phyloP scores from a whole-genome alignment of 2,113 vertebrate species.

The Carollia perspicillata region DNA sequence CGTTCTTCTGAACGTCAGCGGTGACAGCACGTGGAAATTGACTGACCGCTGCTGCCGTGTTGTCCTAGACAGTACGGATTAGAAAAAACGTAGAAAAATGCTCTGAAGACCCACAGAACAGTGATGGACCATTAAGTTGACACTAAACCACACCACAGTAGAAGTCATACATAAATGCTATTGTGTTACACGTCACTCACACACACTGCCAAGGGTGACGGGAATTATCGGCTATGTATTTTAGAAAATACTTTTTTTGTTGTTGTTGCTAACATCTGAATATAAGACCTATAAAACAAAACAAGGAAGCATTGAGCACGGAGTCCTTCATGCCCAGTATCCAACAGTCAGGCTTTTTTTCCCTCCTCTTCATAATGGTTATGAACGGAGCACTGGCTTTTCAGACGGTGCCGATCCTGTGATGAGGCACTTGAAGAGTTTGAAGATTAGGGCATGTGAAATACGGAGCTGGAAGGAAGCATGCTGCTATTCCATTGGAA shows the following conservation, averaged over 20 bases:
- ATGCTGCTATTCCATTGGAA: slow-evolving; percentile 95
- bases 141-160: slow-evolving; percentile 54
- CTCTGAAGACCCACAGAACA: slow-evolving; percentile 57
- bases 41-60: slow-evolving; percentile 66
- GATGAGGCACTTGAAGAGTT: slow-evolving; percentile 95
- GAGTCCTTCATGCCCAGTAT: slow-evolving; percentile 44
- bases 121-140: slow-evolving; percentile 26
- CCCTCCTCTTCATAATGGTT: not conserved
- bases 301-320: slow-evolving; percentile 66
- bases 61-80: slow-evolving; percentile 63
- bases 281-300: slow-evolving; percentile 71
- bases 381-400: not conserved
- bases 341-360: not conserved
- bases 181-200: slow-evolving; percentile 30
- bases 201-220: slow-evolving; percentile 25
- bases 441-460: slow-evolving; percentile 96
- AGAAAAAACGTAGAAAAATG: slow-evolving; percentile 56
- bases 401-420: slow-evolving; percentile 91
- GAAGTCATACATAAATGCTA: not conserved
- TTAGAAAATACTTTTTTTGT: no score
- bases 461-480: slow-evolving; percentile 95
- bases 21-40: slow-evolving; percentile 67
- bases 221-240: slow-evolving; percentile 23
- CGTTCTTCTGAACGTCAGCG: slow-evolving; percentile 68
- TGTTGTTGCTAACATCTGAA: slow-evolving; percentile 39